A percentile compares a stretch with the other conserved stretches of the same genome.
These are phyloP conservation scores for Sterna hirundo DNA, from an alignment of 2,113 vertebrate species.

Conservation along the genomic window DNA sequence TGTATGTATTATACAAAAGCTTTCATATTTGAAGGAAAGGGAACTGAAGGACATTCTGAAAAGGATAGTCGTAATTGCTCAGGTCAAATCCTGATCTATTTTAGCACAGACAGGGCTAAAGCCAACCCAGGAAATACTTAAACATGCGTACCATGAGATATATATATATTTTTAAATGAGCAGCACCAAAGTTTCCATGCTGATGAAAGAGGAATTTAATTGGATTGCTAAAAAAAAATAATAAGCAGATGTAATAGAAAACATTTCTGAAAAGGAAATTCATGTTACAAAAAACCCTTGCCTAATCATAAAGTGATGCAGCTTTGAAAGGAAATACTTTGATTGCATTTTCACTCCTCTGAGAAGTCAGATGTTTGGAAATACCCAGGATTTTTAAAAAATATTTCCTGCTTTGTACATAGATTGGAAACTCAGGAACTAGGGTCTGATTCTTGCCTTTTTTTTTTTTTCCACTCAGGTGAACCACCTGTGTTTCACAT, in stretches of 20 bases:
- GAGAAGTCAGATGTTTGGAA: slow-evolving; percentile 70
- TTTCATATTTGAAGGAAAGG: neutral
- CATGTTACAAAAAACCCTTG: slow-evolving; percentile 46
- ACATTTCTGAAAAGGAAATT: slow-evolving; percentile 56
- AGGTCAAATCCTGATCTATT: neutral
- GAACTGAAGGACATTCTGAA: neutral
- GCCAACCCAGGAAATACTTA: neutral
- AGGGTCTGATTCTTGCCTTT: neutral
- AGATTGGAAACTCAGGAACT: neutral
- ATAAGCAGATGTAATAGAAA: slow-evolving; percentile 64
- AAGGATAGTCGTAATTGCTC: neutral
- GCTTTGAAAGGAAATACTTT: slow-evolving; percentile 72
- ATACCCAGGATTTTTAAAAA: slow-evolving; percentile 56
- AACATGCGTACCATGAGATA: neutral
- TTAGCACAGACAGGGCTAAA: neutral
- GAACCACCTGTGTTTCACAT: neutral
- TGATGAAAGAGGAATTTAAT: slow-evolving; percentile 57
- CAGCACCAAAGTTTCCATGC: slow-evolving; percentile 37
- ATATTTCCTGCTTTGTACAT: slow-evolving; percentile 44
- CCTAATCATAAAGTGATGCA: slow-evolving; percentile 67
- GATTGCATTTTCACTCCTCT: slow-evolving; percentile 67
- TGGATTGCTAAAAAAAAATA: slow-evolving; percentile 34
- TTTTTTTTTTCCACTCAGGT: neutral
- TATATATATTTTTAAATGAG: slow-evolving; percentile 17
- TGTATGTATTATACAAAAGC: neutral